phyloP scores from a whole-genome alignment of 2,797 vertebrate species.

The Apogon talboti region DNA sequence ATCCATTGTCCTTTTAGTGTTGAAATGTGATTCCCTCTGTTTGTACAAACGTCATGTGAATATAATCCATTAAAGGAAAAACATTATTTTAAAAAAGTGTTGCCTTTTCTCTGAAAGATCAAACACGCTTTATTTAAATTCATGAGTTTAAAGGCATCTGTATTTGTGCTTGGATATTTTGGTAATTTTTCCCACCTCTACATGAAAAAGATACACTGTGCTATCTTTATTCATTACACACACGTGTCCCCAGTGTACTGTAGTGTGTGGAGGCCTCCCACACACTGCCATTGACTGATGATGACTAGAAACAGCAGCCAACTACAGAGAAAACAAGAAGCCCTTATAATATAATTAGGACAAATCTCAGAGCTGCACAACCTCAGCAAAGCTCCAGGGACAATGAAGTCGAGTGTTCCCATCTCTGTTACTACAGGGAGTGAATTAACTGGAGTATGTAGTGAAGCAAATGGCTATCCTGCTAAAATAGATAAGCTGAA shows the following conservation, averaged over 20 bases:
- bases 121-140: conserved; percentile 5
- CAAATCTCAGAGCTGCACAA: conserved; percentile 59
- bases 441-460: conserved; percentile 64
- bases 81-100: neutral
- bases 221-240: conserved; percentile 63
- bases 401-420: conserved; percentile 63
- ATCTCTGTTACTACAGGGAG: conserved; percentile 64
- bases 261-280: conserved; percentile 62
- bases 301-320: conserved; percentile 65
- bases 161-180: conserved; percentile 26
- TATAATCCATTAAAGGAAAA: neutral
- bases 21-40: too few relatives aligned
- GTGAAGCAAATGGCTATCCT: conserved; percentile 52
- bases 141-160: conserved; percentile 9
- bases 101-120: neutral
- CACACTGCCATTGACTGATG: conserved; percentile 67
- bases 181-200: conserved; percentile 17
- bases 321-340: conserved; percentile 65
- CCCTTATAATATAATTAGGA: conserved; percentile 76
- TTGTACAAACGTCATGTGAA: too few relatives aligned
- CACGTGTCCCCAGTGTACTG: conserved; percentile 40
- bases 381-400: conserved; percentile 64
- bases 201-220: conserved; percentile 36
- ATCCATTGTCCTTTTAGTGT: too few relatives aligned
- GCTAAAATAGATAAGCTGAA: conserved; percentile 48